phyloP scores from a whole-genome alignment of 2,113 vertebrate species.

The Pomatorhinus ruficollis region DNA sequence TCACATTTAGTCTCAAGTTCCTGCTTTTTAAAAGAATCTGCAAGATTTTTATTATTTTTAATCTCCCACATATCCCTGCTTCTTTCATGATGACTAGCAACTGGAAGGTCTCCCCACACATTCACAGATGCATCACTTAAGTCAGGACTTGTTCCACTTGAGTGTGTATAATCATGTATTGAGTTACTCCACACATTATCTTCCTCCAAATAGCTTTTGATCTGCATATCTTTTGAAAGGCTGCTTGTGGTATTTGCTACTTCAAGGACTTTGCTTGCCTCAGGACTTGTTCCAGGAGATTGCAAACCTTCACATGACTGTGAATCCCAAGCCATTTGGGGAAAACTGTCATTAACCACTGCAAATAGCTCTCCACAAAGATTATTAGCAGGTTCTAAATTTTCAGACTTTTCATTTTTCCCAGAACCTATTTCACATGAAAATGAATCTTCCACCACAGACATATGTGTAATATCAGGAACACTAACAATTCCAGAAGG shows the following conservation, averaged over 20 bases:
- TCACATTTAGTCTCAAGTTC: background rate
- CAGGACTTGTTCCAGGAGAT: constrained; percentile 70
- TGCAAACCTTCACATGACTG: constrained; percentile 70
- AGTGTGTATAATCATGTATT: constrained; percentile 78
- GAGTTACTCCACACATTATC: constrained; percentile 79
- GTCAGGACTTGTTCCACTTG: constrained; percentile 81
- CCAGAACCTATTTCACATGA: constrained; percentile 18
- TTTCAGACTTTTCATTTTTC: constrained; percentile 9
- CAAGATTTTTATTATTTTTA: constrained; percentile 10
- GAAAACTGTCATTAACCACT: constrained; percentile 36
- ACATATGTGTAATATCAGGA: background rate
- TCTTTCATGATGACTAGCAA: background rate
- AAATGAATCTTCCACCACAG: background rate
- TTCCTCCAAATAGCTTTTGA: constrained; percentile 53
- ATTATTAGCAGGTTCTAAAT: background rate
- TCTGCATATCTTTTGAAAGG: constrained; percentile 1
- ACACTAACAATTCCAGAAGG: background rate
- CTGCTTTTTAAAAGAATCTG: background rate
- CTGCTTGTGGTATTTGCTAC: constrained; percentile 7
- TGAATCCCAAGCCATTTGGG: constrained; percentile 75
- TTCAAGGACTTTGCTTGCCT: constrained; percentile 50
- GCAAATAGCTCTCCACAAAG: background rate
- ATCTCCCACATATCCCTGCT: background rate
- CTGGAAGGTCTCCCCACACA: constrained; percentile 51
- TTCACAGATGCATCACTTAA: constrained; percentile 65